A percentile compares a stretch with the other conserved stretches of the same genome.
Evolutionary conservation across 2,888 invertebrate genomes (phyloP).

Genomic region (Cepaea hortensis): DNA sequence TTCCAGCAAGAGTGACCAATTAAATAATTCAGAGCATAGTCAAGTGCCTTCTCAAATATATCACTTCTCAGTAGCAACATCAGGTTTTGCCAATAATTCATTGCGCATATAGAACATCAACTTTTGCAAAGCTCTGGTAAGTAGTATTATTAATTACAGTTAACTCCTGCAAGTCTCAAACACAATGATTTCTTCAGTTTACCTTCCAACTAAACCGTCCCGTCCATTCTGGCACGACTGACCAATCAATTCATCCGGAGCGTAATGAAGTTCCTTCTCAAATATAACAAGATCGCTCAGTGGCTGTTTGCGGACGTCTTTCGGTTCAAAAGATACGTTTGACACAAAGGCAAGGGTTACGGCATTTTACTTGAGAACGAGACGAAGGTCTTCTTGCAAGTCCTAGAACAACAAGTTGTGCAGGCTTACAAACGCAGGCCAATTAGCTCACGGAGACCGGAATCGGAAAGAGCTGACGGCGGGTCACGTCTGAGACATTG

Average conservation of each 20-base stretch:
- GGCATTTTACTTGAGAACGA: constrained; percentile 16
- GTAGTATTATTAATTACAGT: neutral
- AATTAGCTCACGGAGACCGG: constrained; percentile 32
- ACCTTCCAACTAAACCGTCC: neutral
- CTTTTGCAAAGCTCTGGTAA: neutral
- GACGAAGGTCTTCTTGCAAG: constrained; percentile 34
- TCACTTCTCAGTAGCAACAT: no score
- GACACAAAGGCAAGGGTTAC: constrained; percentile 19
- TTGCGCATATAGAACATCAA: neutral
- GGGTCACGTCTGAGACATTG: constrained; percentile 30
- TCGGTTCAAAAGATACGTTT: constrained; percentile 8
- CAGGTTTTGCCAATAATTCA: no score
- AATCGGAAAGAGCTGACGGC: constrained; percentile 13
- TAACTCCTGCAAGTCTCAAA: neutral
- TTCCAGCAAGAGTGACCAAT: no score
- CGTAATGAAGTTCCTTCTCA: constrained; percentile 27
- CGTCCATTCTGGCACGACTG: neutral
- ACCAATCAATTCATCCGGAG: constrained; percentile 14
- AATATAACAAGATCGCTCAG: constrained; percentile 23
- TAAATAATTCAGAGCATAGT: no score
- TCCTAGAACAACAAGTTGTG: constrained; percentile 34
- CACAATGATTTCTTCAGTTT: neutral
- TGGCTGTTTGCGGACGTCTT: constrained; percentile 12
- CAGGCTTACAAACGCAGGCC: constrained; percentile 34
- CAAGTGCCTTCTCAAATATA: no score